These are phyloP conservation scores for Orycteropus afer DNA, from an alignment of 2,113 vertebrate species.

Conservation along the genomic window DNA sequence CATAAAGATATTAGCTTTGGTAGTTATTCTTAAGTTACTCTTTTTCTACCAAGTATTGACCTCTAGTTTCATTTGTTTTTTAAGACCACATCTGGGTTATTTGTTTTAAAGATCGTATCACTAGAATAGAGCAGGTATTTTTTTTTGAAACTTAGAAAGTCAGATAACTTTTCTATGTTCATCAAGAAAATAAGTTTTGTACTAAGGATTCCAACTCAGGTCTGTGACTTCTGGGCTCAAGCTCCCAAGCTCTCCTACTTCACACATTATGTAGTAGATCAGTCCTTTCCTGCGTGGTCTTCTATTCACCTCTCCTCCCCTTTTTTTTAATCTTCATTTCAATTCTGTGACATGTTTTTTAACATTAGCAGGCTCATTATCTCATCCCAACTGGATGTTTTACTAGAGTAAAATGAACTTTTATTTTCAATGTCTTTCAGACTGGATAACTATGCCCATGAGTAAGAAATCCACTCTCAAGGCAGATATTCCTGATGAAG, in stretches of 20 bases:
- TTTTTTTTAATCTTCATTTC: neutral
- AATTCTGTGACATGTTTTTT: neutral
- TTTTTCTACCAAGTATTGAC: neutral
- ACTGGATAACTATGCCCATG: neutral
- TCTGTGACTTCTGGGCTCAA: neutral
- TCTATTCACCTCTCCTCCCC: neutral
- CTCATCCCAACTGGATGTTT: neutral
- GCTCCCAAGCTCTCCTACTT: neutral
- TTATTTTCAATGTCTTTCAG: constrained; percentile 70
- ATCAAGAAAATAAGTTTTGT: neutral
- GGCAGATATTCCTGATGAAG: neutral
- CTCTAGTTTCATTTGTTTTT: neutral
- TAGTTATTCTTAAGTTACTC: neutral
- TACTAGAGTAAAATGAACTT: neutral
- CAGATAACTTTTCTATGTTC: neutral
- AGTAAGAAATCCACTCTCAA: constrained; percentile 16
- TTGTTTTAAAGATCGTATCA: neutral
- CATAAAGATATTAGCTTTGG: neutral
- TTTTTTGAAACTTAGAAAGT: neutral
- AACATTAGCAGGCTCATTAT: neutral
- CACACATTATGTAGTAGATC: neutral
- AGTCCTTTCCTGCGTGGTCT: neutral
- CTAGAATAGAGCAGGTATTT: neutral
- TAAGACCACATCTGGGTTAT: neutral
- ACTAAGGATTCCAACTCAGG: neutral